Conservation (phyloP, 1,140 invertebrate species). For the Eupristina koningsbergeri region DNA sequence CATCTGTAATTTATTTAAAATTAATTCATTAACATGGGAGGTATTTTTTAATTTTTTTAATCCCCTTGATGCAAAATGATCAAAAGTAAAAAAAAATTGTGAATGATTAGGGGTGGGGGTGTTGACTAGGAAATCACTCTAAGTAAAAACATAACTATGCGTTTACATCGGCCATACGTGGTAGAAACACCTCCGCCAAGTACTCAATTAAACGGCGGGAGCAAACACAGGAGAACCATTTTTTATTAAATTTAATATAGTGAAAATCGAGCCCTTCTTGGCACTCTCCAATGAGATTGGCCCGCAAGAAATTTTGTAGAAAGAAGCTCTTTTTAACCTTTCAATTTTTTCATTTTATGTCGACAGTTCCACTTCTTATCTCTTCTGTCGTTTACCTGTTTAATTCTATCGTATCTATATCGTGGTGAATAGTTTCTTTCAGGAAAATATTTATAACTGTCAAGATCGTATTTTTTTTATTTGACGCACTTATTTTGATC, state of each 20-base stretch:
- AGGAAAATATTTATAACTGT: no score
- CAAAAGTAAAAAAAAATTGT: no score
- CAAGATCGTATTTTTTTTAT: no score
- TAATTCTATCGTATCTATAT: neutral
- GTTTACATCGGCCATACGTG: no score
- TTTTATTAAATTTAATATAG: neutral
- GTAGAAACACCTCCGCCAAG: neutral
- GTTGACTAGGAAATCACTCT: no score
- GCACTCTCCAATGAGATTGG: constrained; percentile 9
- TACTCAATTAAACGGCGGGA: neutral
- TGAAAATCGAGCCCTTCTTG: neutral
- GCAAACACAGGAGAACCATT: neutral
- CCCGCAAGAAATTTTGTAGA: no score
- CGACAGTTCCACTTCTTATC: neutral
- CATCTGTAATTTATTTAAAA: neutral
- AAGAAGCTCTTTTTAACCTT: neutral
- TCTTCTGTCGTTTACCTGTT: neutral
- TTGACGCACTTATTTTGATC: no score
- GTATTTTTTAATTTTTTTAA: neutral
- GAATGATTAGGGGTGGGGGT: no score
- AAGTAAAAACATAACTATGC: no score
- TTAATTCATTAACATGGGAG: neutral
- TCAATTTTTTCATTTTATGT: neutral
- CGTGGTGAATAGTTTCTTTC: neutral
- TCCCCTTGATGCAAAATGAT: no score